phyloP scores from a whole-genome alignment of 2,113 vertebrate genomes.

The Anarrhichthys ocellatus region DNA sequence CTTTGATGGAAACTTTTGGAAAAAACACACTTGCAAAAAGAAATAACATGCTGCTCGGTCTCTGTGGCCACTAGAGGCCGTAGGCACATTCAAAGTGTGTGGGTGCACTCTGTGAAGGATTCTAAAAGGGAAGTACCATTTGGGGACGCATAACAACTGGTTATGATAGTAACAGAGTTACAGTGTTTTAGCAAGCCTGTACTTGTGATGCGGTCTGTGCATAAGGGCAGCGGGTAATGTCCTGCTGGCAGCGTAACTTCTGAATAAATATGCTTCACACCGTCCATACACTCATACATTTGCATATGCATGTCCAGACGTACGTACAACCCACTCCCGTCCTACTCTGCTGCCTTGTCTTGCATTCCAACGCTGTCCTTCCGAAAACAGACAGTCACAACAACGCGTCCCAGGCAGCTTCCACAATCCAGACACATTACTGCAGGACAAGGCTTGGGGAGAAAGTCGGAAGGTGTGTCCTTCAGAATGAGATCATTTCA shows the following conservation, averaged over 20 bases:
- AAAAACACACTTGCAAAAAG: conserved; percentile 68
- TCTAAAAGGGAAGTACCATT: conserved; percentile 64
- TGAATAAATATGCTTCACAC: conserved; percentile 55
- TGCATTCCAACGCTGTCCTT: conserved; percentile 53
- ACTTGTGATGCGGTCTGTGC: conserved; percentile 58
- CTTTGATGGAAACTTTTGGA: conserved; percentile 79
- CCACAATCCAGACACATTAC: conserved; percentile 55
- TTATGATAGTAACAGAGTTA: conserved; percentile 72
- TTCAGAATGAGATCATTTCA: conserved; percentile 71
- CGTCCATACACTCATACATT: conserved; percentile 39
- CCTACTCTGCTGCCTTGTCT: conserved; percentile 42
- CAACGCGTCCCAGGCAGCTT: conserved; percentile 47
- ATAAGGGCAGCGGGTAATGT: conserved; percentile 52
- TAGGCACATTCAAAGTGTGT: conserved; percentile 69
- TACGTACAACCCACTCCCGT: background rate
- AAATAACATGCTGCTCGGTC: conserved; percentile 68
- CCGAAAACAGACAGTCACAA: conserved; percentile 46
- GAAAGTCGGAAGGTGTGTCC: conserved; percentile 73
- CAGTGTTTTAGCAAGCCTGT: conserved; percentile 69
- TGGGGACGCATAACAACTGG: conserved; percentile 74
- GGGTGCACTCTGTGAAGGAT: conserved; percentile 55
- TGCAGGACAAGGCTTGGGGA: conserved; percentile 43
- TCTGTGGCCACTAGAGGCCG: conserved; percentile 74
- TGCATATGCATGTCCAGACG: conserved; percentile 46
- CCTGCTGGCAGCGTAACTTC: conserved; percentile 35